Evolutionary conservation across 2,113 vertebrate species (phyloP).

Genomic region (Datnioides undecimradiatus): DNA sequence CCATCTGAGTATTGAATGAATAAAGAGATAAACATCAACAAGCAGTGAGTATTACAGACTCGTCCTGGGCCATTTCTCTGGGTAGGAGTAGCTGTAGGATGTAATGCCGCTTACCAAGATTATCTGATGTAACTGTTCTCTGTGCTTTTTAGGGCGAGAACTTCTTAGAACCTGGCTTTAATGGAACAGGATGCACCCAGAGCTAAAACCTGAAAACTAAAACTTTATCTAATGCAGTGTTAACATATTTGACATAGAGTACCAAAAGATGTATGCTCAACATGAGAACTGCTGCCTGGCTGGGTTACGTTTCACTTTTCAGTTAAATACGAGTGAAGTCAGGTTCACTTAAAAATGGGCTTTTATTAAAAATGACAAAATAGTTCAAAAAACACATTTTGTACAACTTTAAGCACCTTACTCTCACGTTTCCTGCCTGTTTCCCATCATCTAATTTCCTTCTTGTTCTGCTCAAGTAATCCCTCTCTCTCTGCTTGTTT

Average conservation of each 20-base stretch:
- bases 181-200: neutral
- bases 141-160: neutral
- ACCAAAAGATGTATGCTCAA: no score
- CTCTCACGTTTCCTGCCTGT: neutral
- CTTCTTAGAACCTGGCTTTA: neutral
- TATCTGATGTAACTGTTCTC: conserved; percentile 11
- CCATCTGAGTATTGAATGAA: neutral
- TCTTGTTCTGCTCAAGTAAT: no score
- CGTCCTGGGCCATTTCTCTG: neutral
- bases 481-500: neutral
- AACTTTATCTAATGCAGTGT: no score
- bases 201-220: neutral
- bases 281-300: no score
- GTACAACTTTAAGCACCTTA: neutral
- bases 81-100: neutral
- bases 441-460: neutral
- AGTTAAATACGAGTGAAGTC: no score
- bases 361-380: no score
- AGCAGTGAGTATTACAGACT: neutral
- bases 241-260: no score
- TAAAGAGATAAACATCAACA: neutral
- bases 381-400: no score
- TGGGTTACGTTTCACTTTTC: no score
- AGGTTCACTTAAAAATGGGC: no score
- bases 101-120: neutral